A percentile compares a stretch with the other conserved stretches of the same genome.
Conservation (phyloP, 1,140 invertebrate genomes). For the Plutomurus gul region DNA sequence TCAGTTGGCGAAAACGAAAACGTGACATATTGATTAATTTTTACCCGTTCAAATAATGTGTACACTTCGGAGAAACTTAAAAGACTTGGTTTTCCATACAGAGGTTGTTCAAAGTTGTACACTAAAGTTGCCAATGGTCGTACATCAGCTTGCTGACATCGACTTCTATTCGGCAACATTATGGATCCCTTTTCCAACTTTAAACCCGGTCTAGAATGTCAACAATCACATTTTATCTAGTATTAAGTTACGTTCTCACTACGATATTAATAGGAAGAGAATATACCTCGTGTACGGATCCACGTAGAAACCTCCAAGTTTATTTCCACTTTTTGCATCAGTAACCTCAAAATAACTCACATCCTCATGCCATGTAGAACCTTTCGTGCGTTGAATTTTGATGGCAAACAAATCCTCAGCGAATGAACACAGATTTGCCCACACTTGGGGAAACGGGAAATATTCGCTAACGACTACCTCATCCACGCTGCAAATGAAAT, state of each 20-base stretch:
- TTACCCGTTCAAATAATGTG: slow-evolving; percentile 69
- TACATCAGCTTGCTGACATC: slow-evolving; percentile 59
- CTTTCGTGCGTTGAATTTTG: slow-evolving; percentile 71
- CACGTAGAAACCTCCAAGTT: slow-evolving; percentile 79
- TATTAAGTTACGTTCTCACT: too few species aligned
- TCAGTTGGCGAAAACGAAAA: too few species aligned
- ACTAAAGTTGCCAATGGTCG: slow-evolving; percentile 76
- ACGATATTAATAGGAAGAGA: slow-evolving; percentile 52
- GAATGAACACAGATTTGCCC: slow-evolving; percentile 74
- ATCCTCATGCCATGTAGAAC: slow-evolving; percentile 80
- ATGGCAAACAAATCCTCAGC: slow-evolving; percentile 79
- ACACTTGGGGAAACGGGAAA: slow-evolving; percentile 79
- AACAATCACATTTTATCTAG: background rate
- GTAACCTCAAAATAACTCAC: slow-evolving; percentile 82
- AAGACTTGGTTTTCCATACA: slow-evolving; percentile 68
- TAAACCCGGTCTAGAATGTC: slow-evolving; percentile 40
- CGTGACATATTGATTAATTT: background rate
- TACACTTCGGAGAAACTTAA: slow-evolving; percentile 76
- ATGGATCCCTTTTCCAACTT: slow-evolving; percentile 67
- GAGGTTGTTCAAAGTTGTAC: slow-evolving; percentile 74
- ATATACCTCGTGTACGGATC: slow-evolving; percentile 75
- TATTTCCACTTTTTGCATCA: slow-evolving; percentile 69
- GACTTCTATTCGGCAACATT: slow-evolving; percentile 68
- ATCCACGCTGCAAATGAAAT: slow-evolving; percentile 66
- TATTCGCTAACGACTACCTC: slow-evolving; percentile 75